A percentile compares a stretch with the other conserved stretches of the same genome.
phyloP scores from a whole-genome alignment of 2,797 vertebrate genomes.

The Lagocephalus sceleratus region DNA sequence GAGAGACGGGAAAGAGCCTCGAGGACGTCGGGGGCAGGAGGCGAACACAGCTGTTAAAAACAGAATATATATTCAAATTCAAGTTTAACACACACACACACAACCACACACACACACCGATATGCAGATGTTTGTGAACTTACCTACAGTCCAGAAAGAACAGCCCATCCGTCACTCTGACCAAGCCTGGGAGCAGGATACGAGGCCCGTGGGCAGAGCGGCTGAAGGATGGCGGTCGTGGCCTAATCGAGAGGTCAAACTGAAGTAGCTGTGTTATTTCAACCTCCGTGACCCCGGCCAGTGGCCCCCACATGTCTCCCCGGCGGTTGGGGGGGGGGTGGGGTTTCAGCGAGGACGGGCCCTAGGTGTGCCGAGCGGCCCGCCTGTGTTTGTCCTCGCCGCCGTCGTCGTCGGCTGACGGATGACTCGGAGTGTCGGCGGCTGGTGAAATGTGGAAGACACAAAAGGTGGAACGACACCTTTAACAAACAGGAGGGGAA shows the following conservation, averaged over 20 bases:
- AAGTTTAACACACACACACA: no score
- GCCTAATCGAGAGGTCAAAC: conserved; percentile 59
- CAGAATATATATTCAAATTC: no score
- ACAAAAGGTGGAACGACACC: conserved; percentile 67
- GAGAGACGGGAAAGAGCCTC: not conserved
- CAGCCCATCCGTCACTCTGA: conserved; percentile 40
- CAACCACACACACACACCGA: conserved; percentile 2
- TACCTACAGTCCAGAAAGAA: not conserved
- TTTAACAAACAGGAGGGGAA: conserved; percentile 67
- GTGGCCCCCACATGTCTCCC: conserved; percentile 29
- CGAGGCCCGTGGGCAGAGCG: conserved; percentile 63
- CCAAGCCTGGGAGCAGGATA: conserved; percentile 20
- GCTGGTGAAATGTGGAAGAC: conserved; percentile 44
- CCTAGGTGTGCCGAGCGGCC: conserved; percentile 56
- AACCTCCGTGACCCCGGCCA: conserved; percentile 71
- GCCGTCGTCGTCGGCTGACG: conserved; percentile 64
- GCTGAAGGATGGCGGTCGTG: conserved; percentile 62
- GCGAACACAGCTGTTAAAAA: conserved; percentile 1
- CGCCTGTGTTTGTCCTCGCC: conserved; percentile 74
- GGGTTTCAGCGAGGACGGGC: conserved; percentile 40
- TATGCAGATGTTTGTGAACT: not conserved
- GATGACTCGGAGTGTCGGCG: conserved; percentile 59
- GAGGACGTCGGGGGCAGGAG: conserved; percentile 2
- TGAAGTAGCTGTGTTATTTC: conserved; percentile 71
- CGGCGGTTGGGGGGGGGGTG: no score